Evolutionary conservation across 2,888 invertebrate species (phyloP).

Genomic region (Hanleya hanleyi): DNA sequence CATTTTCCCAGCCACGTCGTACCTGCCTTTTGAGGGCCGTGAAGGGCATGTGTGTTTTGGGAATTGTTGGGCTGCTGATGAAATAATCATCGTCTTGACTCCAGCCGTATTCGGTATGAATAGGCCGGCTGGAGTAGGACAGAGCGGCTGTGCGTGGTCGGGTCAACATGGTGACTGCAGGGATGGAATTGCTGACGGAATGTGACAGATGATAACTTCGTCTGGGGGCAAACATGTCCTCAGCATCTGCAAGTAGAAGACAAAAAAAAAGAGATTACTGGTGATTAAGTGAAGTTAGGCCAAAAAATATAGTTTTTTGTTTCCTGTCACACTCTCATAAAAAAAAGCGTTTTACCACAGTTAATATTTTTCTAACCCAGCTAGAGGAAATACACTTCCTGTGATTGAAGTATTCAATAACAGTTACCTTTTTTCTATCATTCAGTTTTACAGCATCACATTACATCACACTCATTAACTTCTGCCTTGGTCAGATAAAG

Average conservation of each 20-base stretch:
- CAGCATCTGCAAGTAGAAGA: constrained; percentile 4
- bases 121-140: constrained; percentile 46
- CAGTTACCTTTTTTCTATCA: too few species aligned
- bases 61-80: constrained; percentile 63
- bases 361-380: too few species aligned
- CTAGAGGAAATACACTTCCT: too few species aligned
- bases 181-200: constrained; percentile 55
- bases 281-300: too few species aligned
- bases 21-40: constrained; percentile 59
- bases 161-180: constrained; percentile 67
- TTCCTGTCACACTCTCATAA: too few species aligned
- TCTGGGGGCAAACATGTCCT: not conserved
- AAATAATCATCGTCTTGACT: constrained; percentile 52
- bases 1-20: constrained; percentile 61
- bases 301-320: too few species aligned
- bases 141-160: constrained; percentile 49
- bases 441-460: too few species aligned
- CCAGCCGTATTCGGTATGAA: constrained; percentile 56
- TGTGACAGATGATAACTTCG: constrained; percentile 49
- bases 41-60: constrained; percentile 70
- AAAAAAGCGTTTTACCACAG: too few species aligned
- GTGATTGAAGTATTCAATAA: too few species aligned
- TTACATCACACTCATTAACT: too few species aligned
- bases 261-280: too few species aligned
- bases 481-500: too few species aligned